Evolutionary conservation across 1,140 invertebrate species (phyloP).

Genomic region (Phymastichus coffea): DNA sequence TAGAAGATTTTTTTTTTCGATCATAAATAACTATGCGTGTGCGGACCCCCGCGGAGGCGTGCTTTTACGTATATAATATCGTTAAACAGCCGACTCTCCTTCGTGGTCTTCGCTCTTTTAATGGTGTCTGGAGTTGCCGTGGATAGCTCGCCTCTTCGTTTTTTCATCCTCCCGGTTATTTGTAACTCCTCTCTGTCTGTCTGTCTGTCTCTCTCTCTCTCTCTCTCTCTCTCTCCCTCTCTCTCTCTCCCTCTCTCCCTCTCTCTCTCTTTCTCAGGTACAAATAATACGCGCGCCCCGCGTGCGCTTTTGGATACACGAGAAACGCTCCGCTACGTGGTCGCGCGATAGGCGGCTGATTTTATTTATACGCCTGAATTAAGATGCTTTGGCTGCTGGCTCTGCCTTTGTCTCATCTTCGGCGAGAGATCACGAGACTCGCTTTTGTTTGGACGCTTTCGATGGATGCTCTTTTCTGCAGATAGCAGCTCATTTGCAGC

Average conservation of each 20-base stretch:
- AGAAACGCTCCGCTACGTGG: neutral
- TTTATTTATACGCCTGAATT: constrained; percentile 1
- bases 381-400: too few relatives aligned
- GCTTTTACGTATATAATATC: constrained; percentile 36
- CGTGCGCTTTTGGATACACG: constrained; percentile 11
- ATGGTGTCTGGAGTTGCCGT: constrained; percentile 26
- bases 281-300: constrained; percentile 2
- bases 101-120: constrained; percentile 28
- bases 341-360: neutral
- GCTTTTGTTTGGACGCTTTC: too few relatives aligned
- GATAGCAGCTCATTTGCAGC: too few relatives aligned
- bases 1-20: constrained; percentile 50
- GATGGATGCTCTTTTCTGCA: too few relatives aligned
- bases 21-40: constrained; percentile 50
- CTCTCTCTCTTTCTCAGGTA: constrained; percentile 1
- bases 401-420: too few relatives aligned
- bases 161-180: constrained; percentile 6
- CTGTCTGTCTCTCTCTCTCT: neutral
- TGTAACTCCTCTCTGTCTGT: constrained; percentile 17
- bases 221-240: neutral
- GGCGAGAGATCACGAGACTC: too few relatives aligned
- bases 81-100: constrained; percentile 34
- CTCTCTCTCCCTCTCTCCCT: too few relatives aligned
- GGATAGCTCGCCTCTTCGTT: constrained; percentile 3
- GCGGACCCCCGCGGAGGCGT: constrained; percentile 46